Conservation (phyloP, 2,113 vertebrate species). For the Poecilia latipinna region DNA sequence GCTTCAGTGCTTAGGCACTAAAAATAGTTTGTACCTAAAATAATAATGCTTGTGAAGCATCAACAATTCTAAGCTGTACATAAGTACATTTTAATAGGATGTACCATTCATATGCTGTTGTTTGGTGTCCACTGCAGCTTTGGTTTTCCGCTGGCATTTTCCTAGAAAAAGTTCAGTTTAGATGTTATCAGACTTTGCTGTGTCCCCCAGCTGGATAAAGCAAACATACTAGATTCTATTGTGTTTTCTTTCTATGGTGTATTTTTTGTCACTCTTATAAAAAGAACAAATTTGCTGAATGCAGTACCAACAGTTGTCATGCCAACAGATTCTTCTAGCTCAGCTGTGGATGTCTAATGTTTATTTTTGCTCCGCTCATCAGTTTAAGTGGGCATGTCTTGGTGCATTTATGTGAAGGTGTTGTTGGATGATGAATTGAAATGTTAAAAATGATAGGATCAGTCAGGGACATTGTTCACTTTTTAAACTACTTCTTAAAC, state of each 20-base stretch:
- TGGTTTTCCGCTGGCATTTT: too few relatives aligned
- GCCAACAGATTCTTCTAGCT: not conserved
- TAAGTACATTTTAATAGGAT: too few relatives aligned
- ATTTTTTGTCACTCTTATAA: not conserved
- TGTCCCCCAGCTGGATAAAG: not conserved
- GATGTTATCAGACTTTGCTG: not conserved
- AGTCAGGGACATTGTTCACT: not conserved
- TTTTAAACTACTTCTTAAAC: not conserved
- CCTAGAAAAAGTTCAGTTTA: too few relatives aligned
- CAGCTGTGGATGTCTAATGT: not conserved
- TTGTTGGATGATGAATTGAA: not conserved
- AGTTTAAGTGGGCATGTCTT: not conserved
- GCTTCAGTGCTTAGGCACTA: not conserved
- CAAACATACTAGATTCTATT: too few relatives aligned
- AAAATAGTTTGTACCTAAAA: too few relatives aligned
- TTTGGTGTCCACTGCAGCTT: too few relatives aligned
- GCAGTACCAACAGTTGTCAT: not conserved
- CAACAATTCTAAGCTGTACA: too few relatives aligned
- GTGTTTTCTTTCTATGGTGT: not conserved
- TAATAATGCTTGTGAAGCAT: too few relatives aligned
- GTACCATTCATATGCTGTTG: too few relatives aligned
- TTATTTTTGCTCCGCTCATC: not conserved
- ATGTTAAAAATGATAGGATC: not conserved
- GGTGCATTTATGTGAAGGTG: not conserved
- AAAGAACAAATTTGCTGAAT: not conserved